These are phyloP conservation scores for Polyommatus icarus DNA, from an alignment of 2,888 invertebrate genomes.

Conservation along the genomic window DNA sequence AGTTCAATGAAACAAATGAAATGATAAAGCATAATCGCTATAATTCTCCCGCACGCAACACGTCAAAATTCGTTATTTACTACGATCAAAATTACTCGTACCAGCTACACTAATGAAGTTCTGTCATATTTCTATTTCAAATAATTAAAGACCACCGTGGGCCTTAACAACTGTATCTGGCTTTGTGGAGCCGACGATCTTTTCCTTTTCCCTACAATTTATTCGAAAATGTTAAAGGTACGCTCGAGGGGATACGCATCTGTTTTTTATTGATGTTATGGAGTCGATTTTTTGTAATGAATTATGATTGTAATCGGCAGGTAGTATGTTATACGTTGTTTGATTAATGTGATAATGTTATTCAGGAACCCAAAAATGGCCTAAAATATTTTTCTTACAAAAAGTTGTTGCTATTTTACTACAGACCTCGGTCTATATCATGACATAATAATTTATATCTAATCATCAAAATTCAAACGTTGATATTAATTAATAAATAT, in stretches of 20 bases:
- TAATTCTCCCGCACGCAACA: conserved; percentile 50
- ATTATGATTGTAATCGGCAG: conserved; percentile 65
- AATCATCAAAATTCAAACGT: background rate
- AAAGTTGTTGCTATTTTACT: too few relatives aligned
- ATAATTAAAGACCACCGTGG: conserved; percentile 73
- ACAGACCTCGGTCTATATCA: background rate
- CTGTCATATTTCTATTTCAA: conserved; percentile 70
- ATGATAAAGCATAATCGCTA: conserved; percentile 40
- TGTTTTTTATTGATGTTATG: conserved; percentile 76
- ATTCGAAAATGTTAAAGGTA: conserved; percentile 68
- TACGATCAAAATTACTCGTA: conserved; percentile 53
- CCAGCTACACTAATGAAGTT: conserved; percentile 64
- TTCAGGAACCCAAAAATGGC: background rate
- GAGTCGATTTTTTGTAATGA: conserved; percentile 68
- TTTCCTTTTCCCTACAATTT: conserved; percentile 63
- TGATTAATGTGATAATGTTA: conserved; percentile 19
- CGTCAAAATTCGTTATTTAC: conserved; percentile 60
- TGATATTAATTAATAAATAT: background rate
- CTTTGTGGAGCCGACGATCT: conserved; percentile 68
- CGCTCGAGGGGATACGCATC: conserved; percentile 59
- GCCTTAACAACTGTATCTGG: conserved; percentile 64
- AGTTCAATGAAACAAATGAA: conserved; percentile 32
- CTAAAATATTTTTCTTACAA: background rate
- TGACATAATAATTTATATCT: too few relatives aligned
- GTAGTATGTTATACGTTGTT: conserved; percentile 44